These are phyloP conservation scores for Calidris pugnax DNA, from an alignment of 2,113 vertebrate genomes.

Conservation along the genomic window DNA sequence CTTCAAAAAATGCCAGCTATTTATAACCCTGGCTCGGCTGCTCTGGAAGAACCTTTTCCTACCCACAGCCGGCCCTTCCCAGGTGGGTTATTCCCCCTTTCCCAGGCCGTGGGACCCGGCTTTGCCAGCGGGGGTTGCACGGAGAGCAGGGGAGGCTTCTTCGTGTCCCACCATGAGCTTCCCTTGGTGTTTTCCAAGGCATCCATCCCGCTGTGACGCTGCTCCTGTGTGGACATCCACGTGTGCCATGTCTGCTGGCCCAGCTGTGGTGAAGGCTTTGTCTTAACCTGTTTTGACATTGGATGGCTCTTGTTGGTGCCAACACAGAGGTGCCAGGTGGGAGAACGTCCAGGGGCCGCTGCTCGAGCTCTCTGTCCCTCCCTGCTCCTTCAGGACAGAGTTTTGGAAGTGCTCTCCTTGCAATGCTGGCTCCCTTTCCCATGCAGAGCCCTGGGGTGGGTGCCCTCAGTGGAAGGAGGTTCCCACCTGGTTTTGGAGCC, in stretches of 20 bases:
- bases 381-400: no score
- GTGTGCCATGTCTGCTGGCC: not conserved
- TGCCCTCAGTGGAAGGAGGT: accelerated
- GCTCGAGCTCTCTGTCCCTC: not conserved
- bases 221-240: accelerated
- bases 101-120: accelerated
- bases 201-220: accelerated
- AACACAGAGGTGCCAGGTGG: accelerated
- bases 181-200: not conserved
- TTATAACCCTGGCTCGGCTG: slow-evolving; percentile 32
- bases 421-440: accelerated
- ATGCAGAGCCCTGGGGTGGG: not conserved
- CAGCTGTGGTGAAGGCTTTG: not conserved
- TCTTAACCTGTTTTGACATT: accelerated
- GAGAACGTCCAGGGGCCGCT: not conserved
- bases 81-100: not conserved
- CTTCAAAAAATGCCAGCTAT: slow-evolving; percentile 47
- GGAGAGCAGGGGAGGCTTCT: accelerated
- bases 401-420: accelerated
- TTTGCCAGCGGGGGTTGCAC: accelerated
- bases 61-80: not conserved
- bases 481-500: not conserved
- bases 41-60: slow-evolving; percentile 10
- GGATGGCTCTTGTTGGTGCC: not conserved
- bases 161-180: accelerated